Evolutionary conservation across 2,888 invertebrate species (phyloP).

Genomic region (Apantesis nais): DNA sequence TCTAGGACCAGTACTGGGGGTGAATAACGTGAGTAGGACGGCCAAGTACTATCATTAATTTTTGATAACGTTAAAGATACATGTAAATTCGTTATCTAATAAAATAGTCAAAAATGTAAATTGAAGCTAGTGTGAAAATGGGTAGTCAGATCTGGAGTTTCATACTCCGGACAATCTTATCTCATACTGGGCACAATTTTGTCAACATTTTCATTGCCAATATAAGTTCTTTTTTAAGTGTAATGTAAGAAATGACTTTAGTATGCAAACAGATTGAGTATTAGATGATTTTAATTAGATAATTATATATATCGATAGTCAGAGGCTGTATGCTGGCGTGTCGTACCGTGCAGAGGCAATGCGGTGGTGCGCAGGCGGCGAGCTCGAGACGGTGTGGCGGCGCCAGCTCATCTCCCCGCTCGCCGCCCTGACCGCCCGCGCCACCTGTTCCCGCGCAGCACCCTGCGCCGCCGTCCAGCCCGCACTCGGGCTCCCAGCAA

Average conservation of each 20-base stretch:
- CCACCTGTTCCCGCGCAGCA: slow-evolving; percentile 86
- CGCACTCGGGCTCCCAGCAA: slow-evolving; percentile 95
- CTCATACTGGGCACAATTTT: not conserved
- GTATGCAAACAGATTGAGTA: not conserved
- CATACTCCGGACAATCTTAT: not conserved
- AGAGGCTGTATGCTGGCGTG: slow-evolving; percentile 16
- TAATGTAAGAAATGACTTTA: not conserved
- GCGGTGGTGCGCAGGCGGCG: slow-evolving; percentile 89
- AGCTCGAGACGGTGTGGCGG: slow-evolving; percentile 85
- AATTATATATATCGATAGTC: slow-evolving; percentile 4
- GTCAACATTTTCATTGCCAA: not conserved
- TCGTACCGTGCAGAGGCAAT: slow-evolving; percentile 85
- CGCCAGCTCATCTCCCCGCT: slow-evolving; percentile 78
- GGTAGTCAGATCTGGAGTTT: not conserved
- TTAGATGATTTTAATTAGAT: not conserved
- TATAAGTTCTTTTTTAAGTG: not conserved
- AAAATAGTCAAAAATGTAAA: not conserved
- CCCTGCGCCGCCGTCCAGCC: slow-evolving; percentile 87
- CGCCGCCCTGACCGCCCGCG: slow-evolving; percentile 85
- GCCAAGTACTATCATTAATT: not conserved
- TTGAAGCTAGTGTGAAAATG: not conserved
- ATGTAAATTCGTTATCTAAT: not conserved
- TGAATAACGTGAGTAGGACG: not conserved
- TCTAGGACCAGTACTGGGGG: not conserved
- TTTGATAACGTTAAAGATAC: not conserved